These are phyloP conservation scores for Styela plicata DNA, from an alignment of 23 tunicate genomes.

Conservation along the genomic window DNA sequence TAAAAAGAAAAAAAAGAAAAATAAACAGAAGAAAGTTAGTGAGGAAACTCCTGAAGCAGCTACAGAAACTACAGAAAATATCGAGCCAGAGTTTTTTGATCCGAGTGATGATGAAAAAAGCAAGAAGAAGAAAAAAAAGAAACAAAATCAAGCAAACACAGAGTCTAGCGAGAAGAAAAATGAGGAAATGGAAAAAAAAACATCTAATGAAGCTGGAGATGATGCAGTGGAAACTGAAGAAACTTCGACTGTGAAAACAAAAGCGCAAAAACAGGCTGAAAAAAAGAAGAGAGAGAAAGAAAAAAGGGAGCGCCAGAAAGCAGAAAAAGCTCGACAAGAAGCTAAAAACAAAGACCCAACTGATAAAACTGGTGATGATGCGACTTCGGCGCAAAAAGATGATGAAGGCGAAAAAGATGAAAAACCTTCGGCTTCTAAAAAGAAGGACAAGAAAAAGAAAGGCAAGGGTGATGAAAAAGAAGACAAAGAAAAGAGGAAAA, in stretches of 20 bases:
- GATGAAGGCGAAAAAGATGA: slow-evolving; percentile 23
- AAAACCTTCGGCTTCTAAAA: slow-evolving; percentile 12
- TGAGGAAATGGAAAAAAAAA: not conserved
- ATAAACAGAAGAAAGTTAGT: slow-evolving; percentile 6
- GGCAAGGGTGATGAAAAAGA: slow-evolving; percentile 38
- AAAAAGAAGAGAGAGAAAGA: slow-evolving; percentile 47
- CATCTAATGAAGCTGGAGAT: not conserved
- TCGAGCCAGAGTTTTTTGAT: slow-evolving; percentile 3
- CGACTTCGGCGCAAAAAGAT: not conserved
- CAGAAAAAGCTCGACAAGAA: slow-evolving; percentile 8
- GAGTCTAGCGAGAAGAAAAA: not conserved
- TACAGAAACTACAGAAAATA: not conserved
- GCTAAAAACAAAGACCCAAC: slow-evolving; percentile 5
- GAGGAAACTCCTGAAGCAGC: not conserved
- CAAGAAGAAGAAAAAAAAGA: slow-evolving; percentile 26
- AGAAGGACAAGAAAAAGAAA: slow-evolving; percentile 73
- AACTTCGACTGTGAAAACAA: slow-evolving; percentile 26
- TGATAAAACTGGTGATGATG: not conserved
- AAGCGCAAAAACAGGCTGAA: slow-evolving; percentile 51
- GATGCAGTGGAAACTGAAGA: slow-evolving; percentile 45
- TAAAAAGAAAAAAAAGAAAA: slow-evolving; percentile 40
- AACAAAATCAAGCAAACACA: not conserved
- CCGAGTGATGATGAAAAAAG: slow-evolving; percentile 26
- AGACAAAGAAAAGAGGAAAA: slow-evolving; percentile 37
- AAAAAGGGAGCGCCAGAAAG: slow-evolving; percentile 47